Evolutionary conservation across 1,140 invertebrate species (phyloP).

Genomic region (Drosophila azteca): DNA sequence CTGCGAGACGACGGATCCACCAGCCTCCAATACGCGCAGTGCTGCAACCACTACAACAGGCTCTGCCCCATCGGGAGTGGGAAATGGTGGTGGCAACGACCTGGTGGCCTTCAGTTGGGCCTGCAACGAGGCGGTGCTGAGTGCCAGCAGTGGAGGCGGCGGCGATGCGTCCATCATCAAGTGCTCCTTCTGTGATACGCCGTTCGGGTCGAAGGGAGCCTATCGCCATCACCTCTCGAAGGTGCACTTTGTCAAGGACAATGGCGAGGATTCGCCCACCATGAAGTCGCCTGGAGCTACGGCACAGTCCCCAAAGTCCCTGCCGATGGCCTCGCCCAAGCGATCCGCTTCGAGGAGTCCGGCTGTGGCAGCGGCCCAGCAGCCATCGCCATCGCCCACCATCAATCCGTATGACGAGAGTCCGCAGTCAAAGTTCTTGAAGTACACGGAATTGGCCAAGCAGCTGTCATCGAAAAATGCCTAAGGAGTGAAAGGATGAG

Average conservation of each 20-base stretch:
- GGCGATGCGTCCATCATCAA: conserved; percentile 91
- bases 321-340: conserved; percentile 71
- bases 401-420: conserved; percentile 92
- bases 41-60: conserved; percentile 71
- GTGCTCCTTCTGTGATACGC: conserved; percentile 97
- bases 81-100: conserved; percentile 81
- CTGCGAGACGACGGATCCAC: conserved; percentile 90
- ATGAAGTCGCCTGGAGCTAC: conserved; percentile 77
- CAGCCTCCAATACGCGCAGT: conserved; percentile 69
- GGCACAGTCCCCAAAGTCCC: conserved; percentile 73
- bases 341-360: conserved; percentile 69
- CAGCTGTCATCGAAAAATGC: conserved; percentile 98
- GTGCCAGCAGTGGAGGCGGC: conserved; percentile 82
- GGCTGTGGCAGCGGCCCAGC: conserved; percentile 41
- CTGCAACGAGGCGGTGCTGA: conserved; percentile 94
- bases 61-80: conserved; percentile 52
- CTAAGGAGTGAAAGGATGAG: conserved; percentile 84
- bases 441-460: conserved; percentile 98
- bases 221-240: conserved; percentile 98
- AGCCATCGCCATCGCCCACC: conserved; percentile 79
- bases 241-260: conserved; percentile 98
- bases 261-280: conserved; percentile 87
- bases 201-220: conserved; percentile 97
- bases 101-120: conserved; percentile 97
- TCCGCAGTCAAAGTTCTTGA: conserved; percentile 97